phyloP scores from a whole-genome alignment of 2,888 invertebrate species.

The Lacanobia wlatinum region DNA sequence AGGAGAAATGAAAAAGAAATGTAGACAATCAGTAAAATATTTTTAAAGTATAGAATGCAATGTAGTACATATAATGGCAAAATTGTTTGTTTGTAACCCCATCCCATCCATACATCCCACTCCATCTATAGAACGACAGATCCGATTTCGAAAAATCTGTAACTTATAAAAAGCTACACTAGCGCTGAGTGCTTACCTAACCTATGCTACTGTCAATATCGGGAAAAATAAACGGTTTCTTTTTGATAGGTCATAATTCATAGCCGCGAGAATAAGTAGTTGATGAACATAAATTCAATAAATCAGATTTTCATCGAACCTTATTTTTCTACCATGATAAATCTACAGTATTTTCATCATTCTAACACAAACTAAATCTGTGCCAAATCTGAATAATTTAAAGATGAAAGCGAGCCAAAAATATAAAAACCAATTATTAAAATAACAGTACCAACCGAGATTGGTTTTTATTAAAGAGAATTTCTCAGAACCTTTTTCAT shows the following conservation, averaged over 20 bases:
- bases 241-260: no score
- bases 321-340: not conserved
- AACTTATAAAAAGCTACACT: no score
- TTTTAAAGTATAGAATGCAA: no score
- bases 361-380: not conserved
- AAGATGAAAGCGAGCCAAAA: not conserved
- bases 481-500: not conserved
- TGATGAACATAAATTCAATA: not conserved
- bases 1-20: no score
- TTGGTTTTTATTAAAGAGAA: not conserved
- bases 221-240: not conserved
- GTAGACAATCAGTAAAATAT: no score
- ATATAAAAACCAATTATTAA: not conserved
- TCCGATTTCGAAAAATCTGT: no score
- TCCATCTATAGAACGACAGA: no score
- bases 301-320: not conserved
- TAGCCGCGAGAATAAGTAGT: not conserved
- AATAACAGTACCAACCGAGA: not conserved
- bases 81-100: no score
- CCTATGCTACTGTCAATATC: no score
- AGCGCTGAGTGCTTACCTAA: no score
- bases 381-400: not conserved
- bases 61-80: no score
- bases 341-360: not conserved
- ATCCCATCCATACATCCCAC: no score